Conservation (phyloP, 2,113 vertebrate species). For the Scortum barcoo region DNA sequence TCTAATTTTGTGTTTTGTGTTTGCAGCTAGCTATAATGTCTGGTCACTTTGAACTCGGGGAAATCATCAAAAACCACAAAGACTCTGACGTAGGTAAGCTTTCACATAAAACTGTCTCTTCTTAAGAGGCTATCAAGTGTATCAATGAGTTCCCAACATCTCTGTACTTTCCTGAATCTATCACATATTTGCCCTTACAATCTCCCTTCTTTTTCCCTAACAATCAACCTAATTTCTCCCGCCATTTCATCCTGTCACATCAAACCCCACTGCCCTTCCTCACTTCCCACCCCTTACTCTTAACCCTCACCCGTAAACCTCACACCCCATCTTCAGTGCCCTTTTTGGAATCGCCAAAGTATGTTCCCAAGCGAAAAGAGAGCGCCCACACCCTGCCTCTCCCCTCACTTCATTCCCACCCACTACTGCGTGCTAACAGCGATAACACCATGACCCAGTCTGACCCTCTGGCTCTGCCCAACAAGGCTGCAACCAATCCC, state of each 20-base stretch:
- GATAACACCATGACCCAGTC: conserved; percentile 91
- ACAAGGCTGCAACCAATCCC: conserved; percentile 76
- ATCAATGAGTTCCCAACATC: conserved; percentile 7
- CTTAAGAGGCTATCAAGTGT: not conserved
- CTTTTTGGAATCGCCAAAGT: conserved; percentile 93
- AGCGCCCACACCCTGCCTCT: conserved; percentile 84
- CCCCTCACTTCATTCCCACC: conserved; percentile 79
- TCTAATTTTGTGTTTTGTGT: not conserved
- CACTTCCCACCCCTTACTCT: conserved; percentile 11
- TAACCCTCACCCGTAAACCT: not conserved
- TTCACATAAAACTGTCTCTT: not conserved
- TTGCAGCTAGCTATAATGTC: conserved; percentile 91
- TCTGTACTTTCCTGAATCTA: conserved; percentile 9
- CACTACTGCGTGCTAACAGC: conserved; percentile 91
- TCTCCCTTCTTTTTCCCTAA: conserved; percentile 15
- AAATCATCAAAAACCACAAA: conserved; percentile 93
- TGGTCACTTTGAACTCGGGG: conserved; percentile 93
- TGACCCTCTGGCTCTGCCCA: conserved; percentile 85
- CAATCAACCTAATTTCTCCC: conserved; percentile 24
- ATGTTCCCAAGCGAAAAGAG: conserved; percentile 86
- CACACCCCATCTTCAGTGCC: conserved; percentile 82
- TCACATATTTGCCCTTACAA: not conserved
- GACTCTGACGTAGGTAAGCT: conserved; percentile 90
- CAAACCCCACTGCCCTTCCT: conserved; percentile 10
- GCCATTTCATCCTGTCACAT: conserved; percentile 21